Evolutionary conservation across 2,888 invertebrate genomes (phyloP), one percentile per base, ranked within the genome.

Genomic region (Yponomeuta plumbellus): DNA sequence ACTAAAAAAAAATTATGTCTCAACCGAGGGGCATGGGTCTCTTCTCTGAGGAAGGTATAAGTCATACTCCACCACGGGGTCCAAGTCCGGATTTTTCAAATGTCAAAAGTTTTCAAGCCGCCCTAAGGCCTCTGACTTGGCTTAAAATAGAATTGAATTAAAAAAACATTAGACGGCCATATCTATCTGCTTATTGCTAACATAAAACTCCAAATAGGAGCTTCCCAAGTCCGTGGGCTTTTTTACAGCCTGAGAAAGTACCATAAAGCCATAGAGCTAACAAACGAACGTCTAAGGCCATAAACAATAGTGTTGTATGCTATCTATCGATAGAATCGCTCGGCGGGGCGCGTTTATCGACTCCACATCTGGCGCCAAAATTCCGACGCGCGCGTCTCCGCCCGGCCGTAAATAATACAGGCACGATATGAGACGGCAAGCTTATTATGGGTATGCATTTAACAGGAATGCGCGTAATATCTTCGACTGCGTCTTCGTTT

Each of bases 331-430:
- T 80, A 76, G 75, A 83, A 82, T 81, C 77, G 73, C 74, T 26
- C 76, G 73, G 67, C 76, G 77, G 73, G 76, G 76, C 78, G 77
- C 66, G 66, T 75, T 77, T 83, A 84, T 83, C 85, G 75, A 69
- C 71, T 74, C 72, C 70, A 71, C 79, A 85, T 85, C 86, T 82
- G 89, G 89, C 89, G 89, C 89, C 87, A 85, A 84, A 86, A 88
- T 88, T 83, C 86, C 81, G 80, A 74, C 75, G 73, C 68, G 61
- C 74, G 75, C 76, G 75, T 75, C 72, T 70, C 72, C 75, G 20
- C 71, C 74, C 72, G 72, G 66, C 68, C 70, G 68, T 69, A 61
- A 57, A 65, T 65, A 61, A 66, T 69, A 61, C 65, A 70, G 72
- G 74, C 75, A 76, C 71, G 75, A 75, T 76, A 77, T 72, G 74